Evolutionary conservation across 1,140 invertebrate species (phyloP).

Genomic region (Zaprionus davidi): DNA sequence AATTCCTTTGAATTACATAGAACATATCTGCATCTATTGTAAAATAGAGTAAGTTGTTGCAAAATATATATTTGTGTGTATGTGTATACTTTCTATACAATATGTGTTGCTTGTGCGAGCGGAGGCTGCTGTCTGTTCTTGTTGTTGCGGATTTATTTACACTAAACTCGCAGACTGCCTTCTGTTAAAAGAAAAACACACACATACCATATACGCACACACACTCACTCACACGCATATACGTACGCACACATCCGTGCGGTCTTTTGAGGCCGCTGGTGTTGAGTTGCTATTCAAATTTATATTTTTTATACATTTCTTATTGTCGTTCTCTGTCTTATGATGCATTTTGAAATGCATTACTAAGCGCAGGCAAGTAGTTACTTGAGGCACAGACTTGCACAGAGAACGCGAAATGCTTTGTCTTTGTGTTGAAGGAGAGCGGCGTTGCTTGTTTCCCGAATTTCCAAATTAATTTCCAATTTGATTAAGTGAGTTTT

Average conservation of each 20-base stretch:
- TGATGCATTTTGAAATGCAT: constrained; percentile 16
- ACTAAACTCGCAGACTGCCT: constrained; percentile 28
- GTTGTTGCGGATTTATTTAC: constrained; percentile 38
- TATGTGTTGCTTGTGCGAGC: constrained; percentile 8
- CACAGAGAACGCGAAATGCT: not conserved
- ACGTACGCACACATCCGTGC: constrained; percentile 7
- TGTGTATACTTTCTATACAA: constrained; percentile 16
- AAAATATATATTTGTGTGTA: not conserved
- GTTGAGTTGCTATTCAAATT: constrained; percentile 22
- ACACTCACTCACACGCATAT: not conserved
- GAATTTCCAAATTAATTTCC: constrained; percentile 24
- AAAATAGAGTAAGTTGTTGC: not conserved
- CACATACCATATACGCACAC: not conserved
- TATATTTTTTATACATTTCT: constrained; percentile 24
- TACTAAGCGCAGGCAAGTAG: not conserved
- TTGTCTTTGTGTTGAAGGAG: not conserved
- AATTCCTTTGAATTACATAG: no score
- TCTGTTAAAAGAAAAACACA: constrained; percentile 29
- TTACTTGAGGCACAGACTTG: not conserved
- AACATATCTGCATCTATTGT: no score
- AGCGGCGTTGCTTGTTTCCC: not conserved
- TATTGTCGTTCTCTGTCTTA: constrained; percentile 20
- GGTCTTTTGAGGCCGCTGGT: constrained; percentile 14
- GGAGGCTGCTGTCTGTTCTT: constrained; percentile 12
- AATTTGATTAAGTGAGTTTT: constrained; percentile 19